Base-by-base conservation (phyloP, 2,888 invertebrate genomes). In the Alloplasta piceator region DNA sequence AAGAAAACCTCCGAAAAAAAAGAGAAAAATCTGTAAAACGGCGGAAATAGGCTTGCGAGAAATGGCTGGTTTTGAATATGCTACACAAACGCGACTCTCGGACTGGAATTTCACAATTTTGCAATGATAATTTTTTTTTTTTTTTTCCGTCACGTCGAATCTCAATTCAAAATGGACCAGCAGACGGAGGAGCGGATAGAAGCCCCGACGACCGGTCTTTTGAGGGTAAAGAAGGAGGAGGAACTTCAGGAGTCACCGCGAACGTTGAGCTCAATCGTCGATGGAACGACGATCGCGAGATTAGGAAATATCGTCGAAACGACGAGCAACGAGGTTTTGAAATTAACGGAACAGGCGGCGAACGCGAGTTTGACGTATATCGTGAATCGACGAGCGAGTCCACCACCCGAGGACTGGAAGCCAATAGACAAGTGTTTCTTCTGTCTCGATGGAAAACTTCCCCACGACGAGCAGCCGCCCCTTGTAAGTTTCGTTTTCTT, bases 401-500 rank as follows among this genome's bases (percentile, higher is more conserved):
- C 92, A 82, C 92, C 92, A 68, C 92, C 92, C 71, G 90, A 93
- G 91, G 97, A 97, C 92, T 97, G 97, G 97, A 96, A 95, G 92
- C 97, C 97, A 87, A 94, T 95, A 92, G 96, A 95, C 92, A 96
- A 96, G 94, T 97, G 97, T 93, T 95, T 96, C 94, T 96, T 97
- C 93, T 97, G 97, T 93, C 95, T 95, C 92, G 95, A 95, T 94
- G 95, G 95, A 93, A 95, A 95, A 93, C 94, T 95, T 93, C 90
- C 93, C 92, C 92, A 93, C 92, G 91, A 93, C 91, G 90, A 93
- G 86, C 93, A 93, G 91, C 93, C 94, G 92, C 93, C 93, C 88
- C 92, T 94, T 92, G 94, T 94, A 89, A 93, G 94, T 92, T 74
- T 77, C 5, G 4, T 46, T 26, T 10, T 16, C 63, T 39, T 48